Conservation (phyloP, 2,888 invertebrate species). For the Ormyrus rosae region DNA sequence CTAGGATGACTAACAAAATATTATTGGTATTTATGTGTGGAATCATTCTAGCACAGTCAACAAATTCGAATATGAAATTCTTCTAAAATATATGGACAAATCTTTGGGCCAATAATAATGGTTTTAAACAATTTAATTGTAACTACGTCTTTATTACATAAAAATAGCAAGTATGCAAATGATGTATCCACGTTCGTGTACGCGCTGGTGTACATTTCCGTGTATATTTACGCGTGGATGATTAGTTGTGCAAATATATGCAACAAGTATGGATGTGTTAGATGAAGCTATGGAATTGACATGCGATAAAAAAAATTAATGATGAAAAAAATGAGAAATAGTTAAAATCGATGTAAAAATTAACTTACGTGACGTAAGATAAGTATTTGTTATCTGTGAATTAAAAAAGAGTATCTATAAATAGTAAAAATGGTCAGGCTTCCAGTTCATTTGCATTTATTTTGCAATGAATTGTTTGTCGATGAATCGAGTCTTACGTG, state of each 20-base stretch:
- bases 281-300: slow-evolving; percentile 44
- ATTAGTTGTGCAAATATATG: slow-evolving; percentile 9
- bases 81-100: neutral
- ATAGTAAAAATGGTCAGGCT: slow-evolving; percentile 49
- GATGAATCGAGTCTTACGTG: neutral
- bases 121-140: neutral
- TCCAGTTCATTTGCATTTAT: slow-evolving; percentile 51
- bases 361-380: slow-evolving; percentile 30
- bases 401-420: slow-evolving; percentile 37
- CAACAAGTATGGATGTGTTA: slow-evolving; percentile 17
- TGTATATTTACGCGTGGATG: neutral
- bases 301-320: slow-evolving; percentile 38
- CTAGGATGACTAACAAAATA: slow-evolving; percentile 28
- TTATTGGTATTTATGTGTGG: slow-evolving; percentile 9
- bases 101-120: slow-evolving; percentile 7
- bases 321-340: slow-evolving; percentile 32
- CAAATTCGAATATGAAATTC: neutral
- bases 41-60: neutral
- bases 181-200: slow-evolving; percentile 23
- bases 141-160: neutral
- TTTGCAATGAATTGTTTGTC: slow-evolving; percentile 52
- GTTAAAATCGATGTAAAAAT: slow-evolving; percentile 41
- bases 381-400: slow-evolving; percentile 52
- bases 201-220: neutral
- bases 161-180: slow-evolving; percentile 15